These are phyloP conservation scores for Rhagoletis pomonella DNA, from an alignment of 1,140 invertebrate species.

Conservation along the genomic window DNA sequence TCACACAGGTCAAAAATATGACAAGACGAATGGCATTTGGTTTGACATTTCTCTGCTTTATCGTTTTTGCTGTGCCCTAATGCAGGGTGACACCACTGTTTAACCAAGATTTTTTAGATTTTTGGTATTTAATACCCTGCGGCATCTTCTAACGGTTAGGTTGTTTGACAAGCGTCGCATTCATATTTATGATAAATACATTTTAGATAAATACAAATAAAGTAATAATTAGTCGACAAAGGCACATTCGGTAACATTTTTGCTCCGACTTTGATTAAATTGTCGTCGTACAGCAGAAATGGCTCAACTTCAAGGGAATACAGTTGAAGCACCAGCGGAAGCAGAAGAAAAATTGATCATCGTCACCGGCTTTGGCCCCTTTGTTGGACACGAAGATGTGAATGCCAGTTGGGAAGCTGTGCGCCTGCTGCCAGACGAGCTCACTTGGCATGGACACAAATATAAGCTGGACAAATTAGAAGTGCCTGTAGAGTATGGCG, in stretches of 20 bases:
- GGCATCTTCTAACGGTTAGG: neutral
- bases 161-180: neutral
- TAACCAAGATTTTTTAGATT: neutral
- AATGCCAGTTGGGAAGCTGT: constrained; percentile 86
- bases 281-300: neutral
- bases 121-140: neutral
- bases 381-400: constrained; percentile 76
- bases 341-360: constrained; percentile 71
- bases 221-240: neutral
- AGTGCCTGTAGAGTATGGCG: constrained; percentile 79
- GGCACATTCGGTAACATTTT: neutral
- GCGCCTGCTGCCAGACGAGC: constrained; percentile 75
- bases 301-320: neutral
- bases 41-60: neutral
- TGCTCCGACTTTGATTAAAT: neutral
- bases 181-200: neutral
- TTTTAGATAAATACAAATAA: neutral
- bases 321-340: neutral
- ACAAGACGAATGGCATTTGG: neutral
- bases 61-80: neutral
- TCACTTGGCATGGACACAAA: constrained; percentile 65
- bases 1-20: neutral
- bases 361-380: constrained; percentile 84
- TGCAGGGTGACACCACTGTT: neutral
- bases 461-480: constrained; percentile 76